Conservation (phyloP, 2,113 vertebrate species). For the Barnardius zonarius region DNA sequence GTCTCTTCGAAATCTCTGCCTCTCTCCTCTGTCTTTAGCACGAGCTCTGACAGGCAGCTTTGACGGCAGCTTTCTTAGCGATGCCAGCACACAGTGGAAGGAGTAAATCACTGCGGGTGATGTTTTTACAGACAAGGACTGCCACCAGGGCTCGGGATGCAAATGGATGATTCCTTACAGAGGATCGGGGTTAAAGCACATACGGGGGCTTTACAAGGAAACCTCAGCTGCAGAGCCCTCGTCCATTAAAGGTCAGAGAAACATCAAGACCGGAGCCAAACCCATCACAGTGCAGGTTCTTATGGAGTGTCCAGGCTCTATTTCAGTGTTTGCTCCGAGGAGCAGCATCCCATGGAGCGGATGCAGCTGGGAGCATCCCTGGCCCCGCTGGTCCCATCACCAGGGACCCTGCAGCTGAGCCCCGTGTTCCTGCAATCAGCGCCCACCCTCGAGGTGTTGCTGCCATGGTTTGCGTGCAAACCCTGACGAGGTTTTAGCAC, state of each 20-base stretch:
- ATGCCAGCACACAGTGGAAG: neutral
- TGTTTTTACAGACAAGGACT: neutral
- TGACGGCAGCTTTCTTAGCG: neutral
- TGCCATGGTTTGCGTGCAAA: neutral
- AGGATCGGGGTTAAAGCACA: neutral
- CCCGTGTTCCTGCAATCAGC: accelerated
- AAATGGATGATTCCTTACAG: accelerated
- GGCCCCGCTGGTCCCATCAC: neutral
- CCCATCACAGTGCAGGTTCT: accelerated
- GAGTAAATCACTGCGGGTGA: neutral
- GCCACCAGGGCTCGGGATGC: neutral
- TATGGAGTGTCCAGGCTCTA: accelerated
- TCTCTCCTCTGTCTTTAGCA: neutral
- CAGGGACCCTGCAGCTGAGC: neutral
- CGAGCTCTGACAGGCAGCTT: neutral
- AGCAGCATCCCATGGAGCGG: neutral
- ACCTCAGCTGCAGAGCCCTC: neutral
- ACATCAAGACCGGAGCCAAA: accelerated
- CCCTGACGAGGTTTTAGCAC: neutral
- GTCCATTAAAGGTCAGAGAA: neutral
- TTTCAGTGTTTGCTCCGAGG: accelerated
- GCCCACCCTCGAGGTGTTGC: neutral
- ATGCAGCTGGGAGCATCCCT: neutral
- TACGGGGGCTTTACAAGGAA: neutral
- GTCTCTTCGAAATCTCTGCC: neutral